Conservation (phyloP, 2,113 vertebrate species). For the Gobio gobio region DNA sequence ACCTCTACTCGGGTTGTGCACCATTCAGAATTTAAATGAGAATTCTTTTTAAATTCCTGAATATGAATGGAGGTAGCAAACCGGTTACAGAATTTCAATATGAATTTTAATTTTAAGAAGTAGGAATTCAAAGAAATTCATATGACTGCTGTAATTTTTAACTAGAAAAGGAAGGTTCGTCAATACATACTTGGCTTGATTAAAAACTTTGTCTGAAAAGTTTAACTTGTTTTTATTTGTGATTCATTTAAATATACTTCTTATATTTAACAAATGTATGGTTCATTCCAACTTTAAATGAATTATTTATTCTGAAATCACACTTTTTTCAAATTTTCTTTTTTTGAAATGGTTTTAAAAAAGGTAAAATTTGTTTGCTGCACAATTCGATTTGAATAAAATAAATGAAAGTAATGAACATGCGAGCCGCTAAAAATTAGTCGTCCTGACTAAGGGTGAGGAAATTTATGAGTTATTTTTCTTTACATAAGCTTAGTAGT, state of each 20-base stretch:
- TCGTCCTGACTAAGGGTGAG: neutral
- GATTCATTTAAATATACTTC: neutral
- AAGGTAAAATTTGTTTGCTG: neutral
- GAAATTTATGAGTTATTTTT: neutral
- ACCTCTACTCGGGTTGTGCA: neutral
- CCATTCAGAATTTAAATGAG: neutral
- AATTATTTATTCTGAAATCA: neutral
- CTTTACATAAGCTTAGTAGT: neutral
- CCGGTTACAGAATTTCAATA: neutral
- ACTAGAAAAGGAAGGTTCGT: neutral
- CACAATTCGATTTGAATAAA: neutral
- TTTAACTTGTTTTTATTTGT: too few relatives aligned
- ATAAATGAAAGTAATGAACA: neutral
- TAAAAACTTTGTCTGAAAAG: neutral
- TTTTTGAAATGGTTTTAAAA: neutral
- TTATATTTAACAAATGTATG: neutral
- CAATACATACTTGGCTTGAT: neutral
- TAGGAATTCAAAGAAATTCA: too few relatives aligned
- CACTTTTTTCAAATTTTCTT: neutral
- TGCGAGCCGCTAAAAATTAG: neutral
- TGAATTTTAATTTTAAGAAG: neutral
- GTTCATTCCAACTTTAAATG: too few relatives aligned
- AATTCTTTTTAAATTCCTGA: neutral
- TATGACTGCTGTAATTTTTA: neutral
- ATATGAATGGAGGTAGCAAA: neutral